Evolutionary conservation across 53 echinoderm and acorn worm genomes (phyloP).

Genomic region (Holothuria leucospilota): DNA sequence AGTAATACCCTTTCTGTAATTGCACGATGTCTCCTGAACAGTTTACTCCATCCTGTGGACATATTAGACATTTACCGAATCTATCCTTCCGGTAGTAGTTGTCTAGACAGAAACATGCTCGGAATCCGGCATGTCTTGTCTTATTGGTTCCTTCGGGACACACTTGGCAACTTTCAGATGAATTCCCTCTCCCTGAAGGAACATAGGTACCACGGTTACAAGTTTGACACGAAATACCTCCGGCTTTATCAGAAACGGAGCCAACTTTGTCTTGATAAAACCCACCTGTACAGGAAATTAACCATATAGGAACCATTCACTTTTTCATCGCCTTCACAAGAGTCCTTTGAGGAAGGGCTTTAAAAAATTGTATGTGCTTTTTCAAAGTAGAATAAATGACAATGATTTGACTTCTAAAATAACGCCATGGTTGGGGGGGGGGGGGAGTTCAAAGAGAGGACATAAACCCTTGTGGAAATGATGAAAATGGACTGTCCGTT

Average conservation of each 20-base stretch:
- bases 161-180: constrained; percentile 49
- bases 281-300: constrained; percentile 31
- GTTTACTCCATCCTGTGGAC: constrained; percentile 50
- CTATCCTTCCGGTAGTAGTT: constrained; percentile 57
- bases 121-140: constrained; percentile 33
- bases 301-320: too few relatives aligned
- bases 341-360: too few relatives aligned
- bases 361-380: too few relatives aligned
- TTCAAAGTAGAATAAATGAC: too few relatives aligned
- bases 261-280: constrained; percentile 59
- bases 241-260: background rate
- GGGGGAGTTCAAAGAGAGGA: too few relatives aligned
- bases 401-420: too few relatives aligned
- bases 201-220: background rate
- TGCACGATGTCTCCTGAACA: constrained; percentile 40
- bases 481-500: too few relatives aligned
- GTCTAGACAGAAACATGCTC: constrained; percentile 60
- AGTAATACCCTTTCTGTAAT: too few relatives aligned
- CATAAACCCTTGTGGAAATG: too few relatives aligned
- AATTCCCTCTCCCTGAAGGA: constrained; percentile 42
- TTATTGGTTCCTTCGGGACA: constrained; percentile 69
- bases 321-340: too few relatives aligned
- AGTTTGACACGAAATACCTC: background rate
- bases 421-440: too few relatives aligned
- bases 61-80: constrained; percentile 53